These are phyloP conservation scores for Tetheella fluctuosa DNA, from an alignment of 2,888 invertebrate species.

Conservation along the genomic window DNA sequence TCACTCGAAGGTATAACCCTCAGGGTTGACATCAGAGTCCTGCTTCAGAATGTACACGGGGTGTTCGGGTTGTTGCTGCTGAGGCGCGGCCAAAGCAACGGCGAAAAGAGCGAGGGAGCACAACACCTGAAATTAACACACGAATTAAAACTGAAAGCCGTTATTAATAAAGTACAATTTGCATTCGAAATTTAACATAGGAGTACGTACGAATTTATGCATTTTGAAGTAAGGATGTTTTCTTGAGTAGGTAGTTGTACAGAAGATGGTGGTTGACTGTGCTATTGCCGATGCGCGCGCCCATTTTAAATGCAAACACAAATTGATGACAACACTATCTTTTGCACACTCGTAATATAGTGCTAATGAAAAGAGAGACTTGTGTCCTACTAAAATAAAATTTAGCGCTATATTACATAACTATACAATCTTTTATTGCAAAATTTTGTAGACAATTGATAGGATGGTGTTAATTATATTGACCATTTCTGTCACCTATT, in stretches of 20 bases:
- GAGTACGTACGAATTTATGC: slow-evolving; percentile 66
- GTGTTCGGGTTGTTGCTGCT: slow-evolving; percentile 45
- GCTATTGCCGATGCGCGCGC: slow-evolving; percentile 27
- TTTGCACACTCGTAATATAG: slow-evolving; percentile 53
- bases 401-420: slow-evolving; percentile 51
- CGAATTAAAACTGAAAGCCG: slow-evolving; percentile 4
- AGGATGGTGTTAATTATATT: slow-evolving; percentile 17
- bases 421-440: slow-evolving; percentile 43
- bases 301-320: slow-evolving; percentile 62
- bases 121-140: slow-evolving; percentile 48
- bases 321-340: slow-evolving; percentile 67
- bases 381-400: slow-evolving; percentile 50
- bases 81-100: slow-evolving; percentile 58
- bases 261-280: slow-evolving; percentile 57
- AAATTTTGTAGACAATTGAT: slow-evolving; percentile 22
- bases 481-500: slow-evolving; percentile 1
- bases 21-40: slow-evolving; percentile 59
- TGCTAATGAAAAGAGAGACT: slow-evolving; percentile 70
- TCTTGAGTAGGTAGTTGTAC: slow-evolving; percentile 38
- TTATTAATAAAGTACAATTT: slow-evolving; percentile 1
- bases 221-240: slow-evolving; percentile 49
- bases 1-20: slow-evolving; percentile 71
- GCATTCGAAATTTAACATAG: background rate
- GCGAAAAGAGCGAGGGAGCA: slow-evolving; percentile 60
- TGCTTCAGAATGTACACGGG: slow-evolving; percentile 67